Evolutionary conservation across 2,888 invertebrate genomes (phyloP), one percentile per base, ranked within the genome.

Genomic region (Caenorhabditis sp.): DNA sequence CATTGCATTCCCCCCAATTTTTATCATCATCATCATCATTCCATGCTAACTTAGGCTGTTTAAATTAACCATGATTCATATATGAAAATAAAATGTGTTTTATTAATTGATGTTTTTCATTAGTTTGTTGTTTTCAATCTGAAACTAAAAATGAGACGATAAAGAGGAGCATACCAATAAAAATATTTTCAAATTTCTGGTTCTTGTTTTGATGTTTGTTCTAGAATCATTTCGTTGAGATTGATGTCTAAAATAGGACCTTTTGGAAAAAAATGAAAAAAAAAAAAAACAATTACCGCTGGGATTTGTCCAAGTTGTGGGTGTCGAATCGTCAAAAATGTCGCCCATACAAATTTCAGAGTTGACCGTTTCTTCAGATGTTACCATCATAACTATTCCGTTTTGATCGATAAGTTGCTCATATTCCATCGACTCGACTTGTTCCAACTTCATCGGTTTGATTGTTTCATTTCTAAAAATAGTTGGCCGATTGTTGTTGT

Each of bases 141-240:
- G 50, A 64, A 64, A 58, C 57, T 57, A 31, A 58, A 64, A 58
- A 17, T 8, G 19, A 49, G 19, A 55, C 23, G 14, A 27, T 53
- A 57, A 63, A 26, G 55, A 58, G 6, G 36, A n/a, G 17, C 27
- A 31, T 21, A 58, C 31, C 31, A 31, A 31, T 31, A 31, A 31
- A 31, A 31, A 31, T 31, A 10, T 31, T 10, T 31, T 31, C 31
- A 31, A 31, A 31, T 31, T 31, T 31, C 5, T 6, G 31, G 10
- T 31, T 4, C 10, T 31, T 4, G 31, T 31, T 4, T 4, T 31
- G 31, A 31, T 31, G 43, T 43, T 43, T 43, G 43, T 17, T 43
- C 43, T 2, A 43, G 17, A 43, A 43, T 43, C 43, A 43, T 43
- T 17, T 43, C 43, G 17, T 43, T 43, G 14, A 43, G 17, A 14